Evolutionary conservation across 2,113 vertebrate species (phyloP), one percentile per base, ranked within the genome.

Genomic region (Ginglymostoma cirratum): DNA sequence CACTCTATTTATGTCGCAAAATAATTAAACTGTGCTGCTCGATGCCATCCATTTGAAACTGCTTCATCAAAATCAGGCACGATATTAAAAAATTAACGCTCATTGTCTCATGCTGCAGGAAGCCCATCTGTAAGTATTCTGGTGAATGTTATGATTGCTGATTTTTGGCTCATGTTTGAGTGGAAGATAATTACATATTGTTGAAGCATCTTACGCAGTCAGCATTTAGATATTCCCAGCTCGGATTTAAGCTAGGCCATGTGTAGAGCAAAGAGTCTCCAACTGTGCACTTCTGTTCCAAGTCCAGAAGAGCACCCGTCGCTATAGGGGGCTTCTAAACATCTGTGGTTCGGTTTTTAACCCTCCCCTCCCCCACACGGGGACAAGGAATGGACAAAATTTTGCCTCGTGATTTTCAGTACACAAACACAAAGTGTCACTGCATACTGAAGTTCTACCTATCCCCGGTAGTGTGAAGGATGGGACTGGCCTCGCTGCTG

Each of bases 1-100:
- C 38, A 7, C 24, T 4, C 24, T 30, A 8, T 42, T 83, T 45
- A 23, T 19, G 42, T 19, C 80, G 42, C 38, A 1, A 48, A 89
- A 30, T 89, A 89, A 52, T 52, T 27, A 89, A 89, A 55, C 48
- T 55, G 45, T 24, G 21, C 45, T 87, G 7, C 86, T 14, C 24
- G 52, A 14, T 30, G 48, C 12, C 24, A 30, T 89, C 24, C 45
- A 89, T 23, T 55, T 52, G 48, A 89, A 27, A 30, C 48, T 89
- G 86, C 24, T 89, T 89, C 86, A 89, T 89, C 48, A 90, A 52
- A 90, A 90, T 90, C 87, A 90, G 87, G 48, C 24, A 15, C 30
- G 34, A 34, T 12, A 55, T 87, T 61, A 34, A 90, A 90, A n/a
- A 30, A 90, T 55, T 90, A 90, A 34, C 52, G 12, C 48, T 55